Evolutionary conservation across 92 coral and sea anemone species (phyloP).

Genomic region (Zoanthus gigantus): DNA sequence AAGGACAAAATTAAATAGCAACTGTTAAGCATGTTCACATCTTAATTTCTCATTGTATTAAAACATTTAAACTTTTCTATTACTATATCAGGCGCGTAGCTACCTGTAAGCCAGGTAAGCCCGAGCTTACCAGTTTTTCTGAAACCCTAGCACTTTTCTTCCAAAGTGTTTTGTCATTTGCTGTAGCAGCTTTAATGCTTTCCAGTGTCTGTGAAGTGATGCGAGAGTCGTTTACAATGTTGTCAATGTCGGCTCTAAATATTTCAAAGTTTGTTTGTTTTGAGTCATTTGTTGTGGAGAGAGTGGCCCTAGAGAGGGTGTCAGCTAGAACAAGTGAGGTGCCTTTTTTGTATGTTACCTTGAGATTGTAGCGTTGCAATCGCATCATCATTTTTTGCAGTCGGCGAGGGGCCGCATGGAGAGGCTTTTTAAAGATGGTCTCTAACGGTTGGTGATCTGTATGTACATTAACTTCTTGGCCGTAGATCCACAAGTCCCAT

Average conservation of each 20-base stretch:
- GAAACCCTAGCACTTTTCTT: too few species aligned
- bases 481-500: conserved; percentile 42
- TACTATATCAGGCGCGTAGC: too few species aligned
- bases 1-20: too few species aligned
- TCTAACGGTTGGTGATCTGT: conserved; percentile 41
- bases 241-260: conserved; percentile 29
- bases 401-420: conserved; percentile 22
- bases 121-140: too few species aligned
- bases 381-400: conserved; percentile 52
- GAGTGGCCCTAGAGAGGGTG: conserved; percentile 44
- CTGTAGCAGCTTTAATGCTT: conserved; percentile 1
- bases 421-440: conserved; percentile 19
- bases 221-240: conserved; percentile 8
- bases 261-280: conserved; percentile 45
- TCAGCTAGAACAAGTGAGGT: conserved; percentile 38
- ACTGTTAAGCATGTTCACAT: too few species aligned
- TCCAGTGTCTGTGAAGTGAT: conserved; percentile 36
- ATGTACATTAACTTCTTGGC: conserved; percentile 38
- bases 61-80: too few species aligned
- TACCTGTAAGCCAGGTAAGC: too few species aligned
- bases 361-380: conserved; percentile 55
- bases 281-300: conserved; percentile 48
- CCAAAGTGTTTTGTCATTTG: background rate
- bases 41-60: too few species aligned
- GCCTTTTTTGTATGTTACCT: conserved; percentile 43